Percentiles rank a stretch among this genome's conserved stretches.
Conservation (phyloP, 2,888 invertebrate genomes). For the Euplagia quadripunctaria region DNA sequence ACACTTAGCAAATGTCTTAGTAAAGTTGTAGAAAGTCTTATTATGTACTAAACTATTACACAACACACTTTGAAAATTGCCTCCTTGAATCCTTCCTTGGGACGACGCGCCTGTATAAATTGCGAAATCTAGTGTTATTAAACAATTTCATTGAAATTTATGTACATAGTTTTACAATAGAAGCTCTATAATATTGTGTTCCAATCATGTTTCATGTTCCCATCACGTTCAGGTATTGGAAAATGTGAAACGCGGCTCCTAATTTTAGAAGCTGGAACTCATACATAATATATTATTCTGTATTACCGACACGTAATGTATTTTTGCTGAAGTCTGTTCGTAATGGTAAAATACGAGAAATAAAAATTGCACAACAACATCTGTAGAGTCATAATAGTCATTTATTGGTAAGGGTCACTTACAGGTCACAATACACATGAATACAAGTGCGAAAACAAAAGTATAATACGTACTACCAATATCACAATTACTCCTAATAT, state of each 20-base stretch:
- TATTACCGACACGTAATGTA: neutral
- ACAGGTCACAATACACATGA: no score
- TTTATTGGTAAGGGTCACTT: no score
- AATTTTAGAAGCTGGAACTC: slow-evolving; percentile 1
- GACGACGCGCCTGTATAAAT: no score
- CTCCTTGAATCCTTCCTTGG: no score
- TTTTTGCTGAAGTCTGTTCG: neutral
- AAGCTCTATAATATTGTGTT: neutral
- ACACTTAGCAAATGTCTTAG: no score
- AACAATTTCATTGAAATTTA: neutral
- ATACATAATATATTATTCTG: neutral
- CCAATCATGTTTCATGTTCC: slow-evolving; percentile 1
- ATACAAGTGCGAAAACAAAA: no score
- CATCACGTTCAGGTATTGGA: slow-evolving; percentile 7
- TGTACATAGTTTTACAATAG: neutral
- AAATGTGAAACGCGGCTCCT: slow-evolving; percentile 3
- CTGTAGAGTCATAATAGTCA: no score
- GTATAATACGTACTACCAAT: no score
- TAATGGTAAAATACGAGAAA: neutral
- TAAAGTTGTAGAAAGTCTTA: no score
- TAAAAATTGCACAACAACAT: neutral
- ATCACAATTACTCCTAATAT: no score
- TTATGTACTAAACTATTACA: no score
- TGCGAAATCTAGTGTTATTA: neutral
- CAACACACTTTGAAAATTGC: no score